A percentile compares a stretch with the other conserved stretches of the same genome.
phyloP scores from a whole-genome alignment of 2,113 vertebrate genomes.

The Apeltes quadracus region DNA sequence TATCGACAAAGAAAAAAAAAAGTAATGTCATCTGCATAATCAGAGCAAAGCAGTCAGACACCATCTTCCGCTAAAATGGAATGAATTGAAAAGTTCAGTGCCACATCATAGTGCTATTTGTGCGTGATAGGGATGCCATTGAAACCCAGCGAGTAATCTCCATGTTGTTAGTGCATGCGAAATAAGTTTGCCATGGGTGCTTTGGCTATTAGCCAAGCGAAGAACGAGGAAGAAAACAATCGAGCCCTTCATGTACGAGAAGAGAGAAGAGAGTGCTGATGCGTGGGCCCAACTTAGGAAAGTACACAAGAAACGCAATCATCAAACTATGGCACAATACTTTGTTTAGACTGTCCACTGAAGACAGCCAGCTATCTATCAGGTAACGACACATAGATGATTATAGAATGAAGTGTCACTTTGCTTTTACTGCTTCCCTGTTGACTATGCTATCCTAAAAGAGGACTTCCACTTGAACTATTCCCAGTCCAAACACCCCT shows the following conservation, averaged over 20 bases:
- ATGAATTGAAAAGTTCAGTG: conserved; percentile 68
- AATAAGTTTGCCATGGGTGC: conserved; percentile 24
- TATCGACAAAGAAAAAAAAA: conserved; percentile 62
- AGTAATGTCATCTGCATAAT: conserved; percentile 78
- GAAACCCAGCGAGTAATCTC: conserved; percentile 51
- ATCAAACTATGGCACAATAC: background rate
- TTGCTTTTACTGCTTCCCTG: background rate
- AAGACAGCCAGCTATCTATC: conserved; percentile 10
- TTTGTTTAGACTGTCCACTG: conserved; percentile 7
- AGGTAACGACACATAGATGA: background rate
- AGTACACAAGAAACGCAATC: conserved; percentile 19
- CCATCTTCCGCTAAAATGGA: conserved; percentile 56
- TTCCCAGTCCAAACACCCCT: background rate
- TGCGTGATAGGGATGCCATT: conserved; percentile 58
- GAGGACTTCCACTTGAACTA: background rate
- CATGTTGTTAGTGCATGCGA: conserved; percentile 54
- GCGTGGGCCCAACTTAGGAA: too few species aligned
- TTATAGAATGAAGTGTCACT: background rate
- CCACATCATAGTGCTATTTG: conserved; percentile 53
- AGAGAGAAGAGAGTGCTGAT: too few species aligned
- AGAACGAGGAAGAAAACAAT: conserved; percentile 24
- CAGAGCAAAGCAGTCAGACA: conserved; percentile 58
- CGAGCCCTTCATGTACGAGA: background rate
- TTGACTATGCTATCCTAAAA: background rate
- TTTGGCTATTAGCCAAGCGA: conserved; percentile 52